Percentiles rank a stretch among this genome's conserved stretches.
Evolutionary conservation across 2,888 invertebrate genomes (phyloP).

Genomic region (Plemyria rubiginata): DNA sequence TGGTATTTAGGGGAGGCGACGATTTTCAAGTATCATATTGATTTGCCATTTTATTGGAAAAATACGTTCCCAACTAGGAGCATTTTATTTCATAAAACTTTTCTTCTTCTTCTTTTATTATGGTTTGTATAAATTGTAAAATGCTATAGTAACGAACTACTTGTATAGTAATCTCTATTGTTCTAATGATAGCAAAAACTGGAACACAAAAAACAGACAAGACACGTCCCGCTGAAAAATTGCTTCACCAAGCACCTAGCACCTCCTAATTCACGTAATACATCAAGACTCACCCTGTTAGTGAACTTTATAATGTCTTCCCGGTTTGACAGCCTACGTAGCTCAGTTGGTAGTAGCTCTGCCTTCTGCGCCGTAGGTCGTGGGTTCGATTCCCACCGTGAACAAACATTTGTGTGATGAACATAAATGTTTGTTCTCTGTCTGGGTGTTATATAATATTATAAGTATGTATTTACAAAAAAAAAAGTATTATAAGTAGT

Average conservation of each 20-base stretch:
- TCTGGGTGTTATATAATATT: too few species aligned
- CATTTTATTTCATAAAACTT: too few species aligned
- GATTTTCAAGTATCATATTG: not conserved
- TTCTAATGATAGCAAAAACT: conserved; percentile 6
- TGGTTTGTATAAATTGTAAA: too few species aligned
- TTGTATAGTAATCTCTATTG: not conserved
- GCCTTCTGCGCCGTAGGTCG: too few species aligned
- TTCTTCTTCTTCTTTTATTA: too few species aligned
- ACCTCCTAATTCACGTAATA: conserved; percentile 59
- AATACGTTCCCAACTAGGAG: not conserved
- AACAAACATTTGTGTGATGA: too few species aligned
- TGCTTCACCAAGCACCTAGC: conserved; percentile 40
- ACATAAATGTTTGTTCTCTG: too few species aligned
- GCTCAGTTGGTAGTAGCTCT: too few species aligned
- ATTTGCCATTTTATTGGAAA: not conserved
- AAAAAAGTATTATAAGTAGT: too few species aligned
- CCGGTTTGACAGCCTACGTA: too few species aligned
- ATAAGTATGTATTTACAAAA: too few species aligned
- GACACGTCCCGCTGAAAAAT: conserved; percentile 47
- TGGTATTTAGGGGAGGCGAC: conserved; percentile 1
- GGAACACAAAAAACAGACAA: conserved; percentile 19
- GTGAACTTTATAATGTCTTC: conserved; percentile 41
- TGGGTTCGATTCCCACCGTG: too few species aligned
- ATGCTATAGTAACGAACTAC: not conserved
- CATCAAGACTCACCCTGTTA: conserved; percentile 49